phyloP scores from a whole-genome alignment of 2,113 vertebrate species.

The Lathamus discolor region DNA sequence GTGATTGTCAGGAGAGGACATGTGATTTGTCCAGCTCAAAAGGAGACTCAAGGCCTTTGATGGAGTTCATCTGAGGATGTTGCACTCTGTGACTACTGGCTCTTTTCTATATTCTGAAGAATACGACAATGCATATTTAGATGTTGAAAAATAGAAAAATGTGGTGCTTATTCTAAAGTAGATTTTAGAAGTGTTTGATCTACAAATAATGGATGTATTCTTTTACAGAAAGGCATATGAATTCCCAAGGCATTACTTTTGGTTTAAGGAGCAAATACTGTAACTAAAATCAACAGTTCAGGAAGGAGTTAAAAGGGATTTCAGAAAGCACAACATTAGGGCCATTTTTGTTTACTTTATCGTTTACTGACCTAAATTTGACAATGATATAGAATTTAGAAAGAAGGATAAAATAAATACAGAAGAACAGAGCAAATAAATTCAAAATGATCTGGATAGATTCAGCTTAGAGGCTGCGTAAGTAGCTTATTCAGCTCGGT shows the following conservation, averaged over 20 bases:
- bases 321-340: not conserved
- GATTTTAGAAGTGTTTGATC: not conserved
- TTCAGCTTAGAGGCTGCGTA: conserved; percentile 64
- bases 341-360: conserved; percentile 9
- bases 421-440: conserved; percentile 64
- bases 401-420: conserved; percentile 49
- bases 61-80: not conserved
- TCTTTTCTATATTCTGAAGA: not conserved
- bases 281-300: not conserved
- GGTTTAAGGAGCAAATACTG: not conserved
- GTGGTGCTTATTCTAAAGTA: not conserved
- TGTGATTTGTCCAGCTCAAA: not conserved
- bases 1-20: not conserved
- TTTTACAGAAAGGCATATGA: not conserved
- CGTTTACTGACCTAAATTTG: conserved; percentile 62
- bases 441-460: conserved; percentile 64
- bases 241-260: not conserved
- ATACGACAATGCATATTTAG: not conserved
- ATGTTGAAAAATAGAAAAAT: not conserved
- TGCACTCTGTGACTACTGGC: not conserved
- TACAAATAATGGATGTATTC: not conserved
- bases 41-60: not conserved
- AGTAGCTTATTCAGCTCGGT: conserved; percentile 77
- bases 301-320: not conserved
- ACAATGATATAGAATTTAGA: conserved; percentile 6